A percentile compares a stretch with the other conserved stretches of the same genome.
phyloP scores from a whole-genome alignment of 2,888 invertebrate species.

The Bibio marci region DNA sequence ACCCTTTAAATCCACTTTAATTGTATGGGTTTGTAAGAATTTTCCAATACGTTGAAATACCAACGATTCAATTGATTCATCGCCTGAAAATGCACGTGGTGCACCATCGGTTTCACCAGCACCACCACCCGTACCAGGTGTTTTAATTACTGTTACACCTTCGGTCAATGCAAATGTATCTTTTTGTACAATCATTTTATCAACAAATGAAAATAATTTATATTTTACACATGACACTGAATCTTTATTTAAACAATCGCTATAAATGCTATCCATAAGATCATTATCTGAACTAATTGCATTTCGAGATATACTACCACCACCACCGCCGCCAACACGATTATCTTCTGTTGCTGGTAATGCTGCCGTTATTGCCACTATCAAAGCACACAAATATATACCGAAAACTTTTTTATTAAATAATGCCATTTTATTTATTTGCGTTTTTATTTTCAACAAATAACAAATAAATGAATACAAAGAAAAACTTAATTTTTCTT shows the following conservation, averaged over 20 bases:
- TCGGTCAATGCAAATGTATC: conserved; percentile 65
- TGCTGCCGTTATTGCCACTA: conserved; percentile 39
- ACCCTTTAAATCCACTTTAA: conserved; percentile 72
- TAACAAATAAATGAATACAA: not conserved
- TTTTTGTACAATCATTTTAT: conserved; percentile 66
- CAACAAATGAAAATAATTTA: conserved; percentile 72
- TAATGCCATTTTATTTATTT: conserved; percentile 22
- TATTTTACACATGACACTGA: conserved; percentile 73
- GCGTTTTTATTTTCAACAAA: conserved; percentile 8
- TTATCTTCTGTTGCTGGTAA: conserved; percentile 54
- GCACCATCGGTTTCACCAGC: conserved; percentile 47
- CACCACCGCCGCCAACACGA: not conserved
- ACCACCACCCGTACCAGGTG: conserved; percentile 29
- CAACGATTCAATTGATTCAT: conserved; percentile 45
- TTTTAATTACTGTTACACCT: conserved; percentile 69
- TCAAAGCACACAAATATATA: conserved; percentile 33
- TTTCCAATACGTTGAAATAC: conserved; percentile 50
- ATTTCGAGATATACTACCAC: conserved; percentile 32
- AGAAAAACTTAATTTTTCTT: too few relatives aligned
- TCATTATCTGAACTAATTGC: conserved; percentile 55
- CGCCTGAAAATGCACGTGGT: conserved; percentile 50
- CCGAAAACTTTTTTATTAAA: conserved; percentile 32
- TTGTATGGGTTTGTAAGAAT: conserved; percentile 63
- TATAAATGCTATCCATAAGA: conserved; percentile 56
- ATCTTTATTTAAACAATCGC: conserved; percentile 66